A percentile compares a stretch with the other conserved stretches of the same genome.
Evolutionary conservation across 2,888 invertebrate genomes (phyloP).

Genomic region (Spodoptera littoralis): DNA sequence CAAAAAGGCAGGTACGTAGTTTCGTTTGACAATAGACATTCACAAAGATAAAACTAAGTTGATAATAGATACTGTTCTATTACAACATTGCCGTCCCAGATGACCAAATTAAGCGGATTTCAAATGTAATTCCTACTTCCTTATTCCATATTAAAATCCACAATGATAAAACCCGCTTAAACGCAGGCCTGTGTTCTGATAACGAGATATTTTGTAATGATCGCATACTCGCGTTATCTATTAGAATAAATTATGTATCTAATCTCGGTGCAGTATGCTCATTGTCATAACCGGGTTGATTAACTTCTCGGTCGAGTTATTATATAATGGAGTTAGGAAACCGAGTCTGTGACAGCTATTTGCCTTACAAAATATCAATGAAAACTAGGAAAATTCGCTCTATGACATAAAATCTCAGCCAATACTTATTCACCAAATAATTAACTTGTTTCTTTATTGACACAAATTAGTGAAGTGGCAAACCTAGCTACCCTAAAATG

Average conservation of each 20-base stretch:
- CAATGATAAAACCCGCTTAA: conserved; percentile 27
- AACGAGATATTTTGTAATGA: conserved; percentile 36
- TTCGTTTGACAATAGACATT: conserved; percentile 24
- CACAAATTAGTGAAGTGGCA: no score
- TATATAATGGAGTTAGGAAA: neutral
- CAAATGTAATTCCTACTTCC: conserved; percentile 28
- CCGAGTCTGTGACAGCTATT: no score
- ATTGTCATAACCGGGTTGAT: conserved; percentile 33
- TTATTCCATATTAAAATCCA: conserved; percentile 34
- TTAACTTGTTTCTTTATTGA: no score
- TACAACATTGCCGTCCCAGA: conserved; percentile 35
- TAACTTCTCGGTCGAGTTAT: conserved; percentile 7
- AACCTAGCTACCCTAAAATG: no score
- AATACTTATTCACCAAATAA: no score
- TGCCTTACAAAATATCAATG: no score
- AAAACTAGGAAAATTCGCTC: no score
- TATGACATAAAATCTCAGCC: no score
- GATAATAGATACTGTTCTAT: conserved; percentile 13
- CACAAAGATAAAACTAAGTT: conserved; percentile 14
- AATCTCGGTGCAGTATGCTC: conserved; percentile 38
- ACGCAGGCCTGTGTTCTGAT: conserved; percentile 21
- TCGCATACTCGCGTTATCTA: conserved; percentile 43
- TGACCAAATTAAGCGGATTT: conserved; percentile 38
- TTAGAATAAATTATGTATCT: conserved; percentile 35
- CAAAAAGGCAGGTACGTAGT: conserved; percentile 25